Conservation (phyloP, 2,888 invertebrate genomes). For the Dynastes tityus region DNA sequence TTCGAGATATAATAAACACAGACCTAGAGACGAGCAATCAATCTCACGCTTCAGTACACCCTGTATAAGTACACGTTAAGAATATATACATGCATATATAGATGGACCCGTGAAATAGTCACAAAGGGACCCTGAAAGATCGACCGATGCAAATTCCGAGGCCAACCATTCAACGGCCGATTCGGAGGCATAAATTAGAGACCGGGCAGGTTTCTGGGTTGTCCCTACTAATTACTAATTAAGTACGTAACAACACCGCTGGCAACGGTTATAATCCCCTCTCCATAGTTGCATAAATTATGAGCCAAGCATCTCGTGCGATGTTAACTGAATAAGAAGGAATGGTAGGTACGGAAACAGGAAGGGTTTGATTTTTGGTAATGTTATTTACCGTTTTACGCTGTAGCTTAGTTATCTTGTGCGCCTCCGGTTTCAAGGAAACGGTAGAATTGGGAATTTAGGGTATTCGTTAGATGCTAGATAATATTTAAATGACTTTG, state of each 20-base stretch:
- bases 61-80: too few species aligned
- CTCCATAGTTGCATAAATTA: slow-evolving; percentile 30
- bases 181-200: slow-evolving; percentile 30
- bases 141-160: slow-evolving; percentile 19
- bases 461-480: too few species aligned
- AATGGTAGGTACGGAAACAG: neutral
- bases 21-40: too few species aligned
- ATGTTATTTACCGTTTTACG: too few species aligned
- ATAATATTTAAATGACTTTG: too few species aligned
- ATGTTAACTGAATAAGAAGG: neutral
- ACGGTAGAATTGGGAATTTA: too few species aligned
- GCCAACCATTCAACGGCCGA: neutral
- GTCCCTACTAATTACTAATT: slow-evolving; percentile 46
- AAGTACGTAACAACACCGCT: slow-evolving; percentile 40
- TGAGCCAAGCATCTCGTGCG: neutral
- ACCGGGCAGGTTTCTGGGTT: slow-evolving; percentile 33
- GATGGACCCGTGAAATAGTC: neutral
- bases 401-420: too few species aligned
- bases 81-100: neutral
- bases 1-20: too few species aligned
- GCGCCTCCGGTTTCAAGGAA: too few species aligned
- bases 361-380: neutral
- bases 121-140: neutral
- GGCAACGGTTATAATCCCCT: slow-evolving; percentile 32
- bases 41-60: too few species aligned